phyloP scores from a whole-genome alignment of 2,113 vertebrate genomes.

The Synodontis membranacea region DNA sequence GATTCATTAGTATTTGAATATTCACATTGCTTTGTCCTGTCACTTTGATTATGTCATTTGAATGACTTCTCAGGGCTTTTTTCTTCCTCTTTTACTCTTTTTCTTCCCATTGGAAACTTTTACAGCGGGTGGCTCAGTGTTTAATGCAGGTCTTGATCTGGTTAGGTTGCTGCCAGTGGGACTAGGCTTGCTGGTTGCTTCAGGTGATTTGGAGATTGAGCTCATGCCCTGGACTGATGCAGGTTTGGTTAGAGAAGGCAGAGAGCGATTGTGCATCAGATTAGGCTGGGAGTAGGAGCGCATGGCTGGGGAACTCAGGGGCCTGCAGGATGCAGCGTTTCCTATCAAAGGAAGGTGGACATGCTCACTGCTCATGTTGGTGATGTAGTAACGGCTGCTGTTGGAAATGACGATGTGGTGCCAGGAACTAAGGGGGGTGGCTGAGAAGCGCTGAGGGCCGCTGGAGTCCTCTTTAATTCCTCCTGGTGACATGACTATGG shows the following conservation, averaged over 20 bases:
- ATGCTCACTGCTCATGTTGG: conserved; percentile 67
- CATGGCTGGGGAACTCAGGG: conserved; percentile 62
- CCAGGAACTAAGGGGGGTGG: conserved; percentile 79
- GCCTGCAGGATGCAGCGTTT: conserved; percentile 46
- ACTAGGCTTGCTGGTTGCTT: conserved; percentile 61
- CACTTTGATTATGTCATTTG: conserved; percentile 36
- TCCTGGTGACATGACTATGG: conserved; percentile 74
- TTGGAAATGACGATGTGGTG: conserved; percentile 74
- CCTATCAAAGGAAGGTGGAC: conserved; percentile 64
- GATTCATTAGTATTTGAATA: not conserved
- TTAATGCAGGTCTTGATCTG: conserved; percentile 69
- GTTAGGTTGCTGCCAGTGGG: conserved; percentile 65
- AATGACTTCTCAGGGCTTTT: conserved; percentile 45
- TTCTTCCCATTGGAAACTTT: conserved; percentile 67
- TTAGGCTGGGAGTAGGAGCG: conserved; percentile 74
- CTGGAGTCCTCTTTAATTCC: conserved; percentile 67
- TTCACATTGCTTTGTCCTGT: conserved; percentile 37
- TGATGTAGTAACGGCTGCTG: conserved; percentile 71
- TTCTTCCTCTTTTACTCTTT: conserved; percentile 67
- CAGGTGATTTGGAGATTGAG: conserved; percentile 61
- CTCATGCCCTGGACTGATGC: conserved; percentile 61
- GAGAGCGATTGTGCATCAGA: conserved; percentile 54
- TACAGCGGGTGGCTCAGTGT: conserved; percentile 41
- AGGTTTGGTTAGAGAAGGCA: conserved; percentile 52
- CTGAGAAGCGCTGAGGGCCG: conserved; percentile 71